Percentiles rank a stretch among this genome's conserved stretches.
phyloP scores from a whole-genome alignment of 2,888 invertebrate species.

The Zonitis immaculata region DNA sequence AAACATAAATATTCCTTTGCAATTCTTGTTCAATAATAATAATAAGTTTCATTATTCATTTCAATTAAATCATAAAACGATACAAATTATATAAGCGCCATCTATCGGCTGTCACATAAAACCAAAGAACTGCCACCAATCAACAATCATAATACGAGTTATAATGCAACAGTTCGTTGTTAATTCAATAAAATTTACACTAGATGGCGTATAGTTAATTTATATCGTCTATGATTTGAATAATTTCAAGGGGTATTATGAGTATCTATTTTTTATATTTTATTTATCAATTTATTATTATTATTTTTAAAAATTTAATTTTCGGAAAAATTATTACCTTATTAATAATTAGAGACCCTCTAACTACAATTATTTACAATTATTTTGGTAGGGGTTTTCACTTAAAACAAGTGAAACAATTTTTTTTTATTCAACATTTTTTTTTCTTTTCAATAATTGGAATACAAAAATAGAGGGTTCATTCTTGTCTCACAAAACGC shows the following conservation, averaged over 20 bases:
- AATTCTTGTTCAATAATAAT: no score
- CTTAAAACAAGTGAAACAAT: slow-evolving; percentile 39
- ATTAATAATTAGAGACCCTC: slow-evolving; percentile 38
- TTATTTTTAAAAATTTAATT: slow-evolving; percentile 11
- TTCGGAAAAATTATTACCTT: neutral
- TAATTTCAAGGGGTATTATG: slow-evolving; percentile 6
- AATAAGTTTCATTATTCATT: slow-evolving; percentile 3
- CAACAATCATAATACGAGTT: no score
- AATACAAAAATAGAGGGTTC: slow-evolving; percentile 54
- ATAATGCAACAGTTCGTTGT: no score
- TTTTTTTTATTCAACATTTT: slow-evolving; percentile 41
- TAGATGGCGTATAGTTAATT: no score
- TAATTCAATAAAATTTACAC: no score
- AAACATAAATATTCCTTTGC: slow-evolving; percentile 43
- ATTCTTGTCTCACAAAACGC: slow-evolving; percentile 49
- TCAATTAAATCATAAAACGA: neutral
- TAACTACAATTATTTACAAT: slow-evolving; percentile 29
- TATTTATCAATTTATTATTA: neutral
- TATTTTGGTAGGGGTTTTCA: slow-evolving; percentile 37
- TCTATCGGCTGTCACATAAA: no score
- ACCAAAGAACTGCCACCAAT: no score
- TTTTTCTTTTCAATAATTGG: no score
- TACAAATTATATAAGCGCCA: no score
- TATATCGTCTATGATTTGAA: slow-evolving; percentile 5
- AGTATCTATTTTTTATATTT: neutral